Evolutionary conservation across 2,888 invertebrate species (phyloP).

Genomic region (Drosophila melanosoma): DNA sequence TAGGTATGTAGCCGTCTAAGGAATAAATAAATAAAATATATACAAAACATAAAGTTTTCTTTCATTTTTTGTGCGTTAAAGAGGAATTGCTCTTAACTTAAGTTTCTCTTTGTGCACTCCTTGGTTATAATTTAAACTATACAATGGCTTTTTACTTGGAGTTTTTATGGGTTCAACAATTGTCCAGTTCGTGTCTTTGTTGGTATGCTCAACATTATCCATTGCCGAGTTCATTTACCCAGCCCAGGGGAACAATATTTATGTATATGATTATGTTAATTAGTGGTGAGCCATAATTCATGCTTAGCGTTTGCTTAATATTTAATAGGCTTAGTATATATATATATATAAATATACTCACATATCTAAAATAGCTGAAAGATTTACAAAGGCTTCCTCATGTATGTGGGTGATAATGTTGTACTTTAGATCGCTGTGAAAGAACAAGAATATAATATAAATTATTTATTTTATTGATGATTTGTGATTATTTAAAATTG

Average conservation of each 20-base stretch:
- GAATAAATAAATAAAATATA: constrained; percentile 2
- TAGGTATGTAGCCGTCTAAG: background rate
- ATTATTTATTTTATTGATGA: background rate
- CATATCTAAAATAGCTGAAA: constrained; percentile 85
- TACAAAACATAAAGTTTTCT: background rate
- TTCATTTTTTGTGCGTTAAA: background rate
- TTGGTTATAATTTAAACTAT: constrained; percentile 1
- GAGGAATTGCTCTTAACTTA: background rate
- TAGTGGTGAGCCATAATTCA: constrained; percentile 44
- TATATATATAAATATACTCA: constrained; percentile 83
- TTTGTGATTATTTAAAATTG: background rate
- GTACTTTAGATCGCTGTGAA: constrained; percentile 80
- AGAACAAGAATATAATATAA: background rate
- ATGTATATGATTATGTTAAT: constrained; percentile 55
- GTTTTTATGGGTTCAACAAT: constrained; percentile 17
- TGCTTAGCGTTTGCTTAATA: constrained; percentile 39
- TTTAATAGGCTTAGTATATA: constrained; percentile 6
- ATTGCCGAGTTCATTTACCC: constrained; percentile 46
- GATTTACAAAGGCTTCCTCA: constrained; percentile 85
- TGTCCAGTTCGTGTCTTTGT: constrained; percentile 31
- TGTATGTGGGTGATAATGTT: constrained; percentile 85
- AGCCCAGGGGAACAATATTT: constrained; percentile 23
- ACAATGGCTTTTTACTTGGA: constrained; percentile 38
- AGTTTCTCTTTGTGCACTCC: background rate
- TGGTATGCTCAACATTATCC: constrained; percentile 6